Percentiles rank a stretch among this genome's conserved stretches.
phyloP scores from a whole-genome alignment of 2,888 invertebrate genomes.

The Cheilosia variabilis region DNA sequence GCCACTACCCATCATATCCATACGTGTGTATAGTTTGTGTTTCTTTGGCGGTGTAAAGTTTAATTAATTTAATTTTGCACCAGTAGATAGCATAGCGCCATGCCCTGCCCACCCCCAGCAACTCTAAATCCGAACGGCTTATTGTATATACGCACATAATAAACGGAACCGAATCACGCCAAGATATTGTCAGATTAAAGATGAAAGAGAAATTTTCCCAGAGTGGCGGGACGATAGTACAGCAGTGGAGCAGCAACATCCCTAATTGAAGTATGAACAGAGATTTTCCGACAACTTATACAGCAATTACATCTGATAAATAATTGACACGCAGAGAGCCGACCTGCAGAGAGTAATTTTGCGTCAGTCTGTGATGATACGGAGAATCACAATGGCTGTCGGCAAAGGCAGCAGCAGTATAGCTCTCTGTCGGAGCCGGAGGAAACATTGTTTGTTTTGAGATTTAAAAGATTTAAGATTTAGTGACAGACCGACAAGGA shows the following conservation, averaged over 20 bases:
- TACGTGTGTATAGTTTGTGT: constrained; percentile 9
- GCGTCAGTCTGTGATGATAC: constrained; percentile 65
- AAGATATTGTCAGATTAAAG: constrained; percentile 71
- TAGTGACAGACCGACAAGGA: constrained; percentile 44
- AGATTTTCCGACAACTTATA: constrained; percentile 49
- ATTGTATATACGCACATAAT: constrained; percentile 58
- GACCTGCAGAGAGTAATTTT: constrained; percentile 48
- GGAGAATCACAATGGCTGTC: constrained; percentile 6
- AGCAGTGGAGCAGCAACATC: constrained; percentile 28
- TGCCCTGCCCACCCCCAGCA: constrained; percentile 1
- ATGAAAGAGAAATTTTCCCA: constrained; percentile 63
- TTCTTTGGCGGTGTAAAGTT: constrained; percentile 53
- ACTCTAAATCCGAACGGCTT: constrained; percentile 56
- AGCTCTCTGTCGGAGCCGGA: too few relatives aligned
- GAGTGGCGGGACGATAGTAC: constrained; percentile 31
- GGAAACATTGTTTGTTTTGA: constrained; percentile 31
- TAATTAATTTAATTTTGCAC: constrained; percentile 72
- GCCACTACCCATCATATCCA: not conserved
- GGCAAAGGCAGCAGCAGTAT: not conserved
- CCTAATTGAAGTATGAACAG: constrained; percentile 50
- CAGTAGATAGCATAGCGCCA: constrained; percentile 32
- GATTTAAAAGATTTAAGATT: constrained; percentile 39
- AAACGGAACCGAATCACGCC: constrained; percentile 67
- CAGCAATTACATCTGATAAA: constrained; percentile 64
- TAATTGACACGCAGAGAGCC: constrained; percentile 56